These are phyloP conservation scores for Rhinichthys klamathensis DNA, from an alignment of 2,113 vertebrate genomes.

Conservation along the genomic window DNA sequence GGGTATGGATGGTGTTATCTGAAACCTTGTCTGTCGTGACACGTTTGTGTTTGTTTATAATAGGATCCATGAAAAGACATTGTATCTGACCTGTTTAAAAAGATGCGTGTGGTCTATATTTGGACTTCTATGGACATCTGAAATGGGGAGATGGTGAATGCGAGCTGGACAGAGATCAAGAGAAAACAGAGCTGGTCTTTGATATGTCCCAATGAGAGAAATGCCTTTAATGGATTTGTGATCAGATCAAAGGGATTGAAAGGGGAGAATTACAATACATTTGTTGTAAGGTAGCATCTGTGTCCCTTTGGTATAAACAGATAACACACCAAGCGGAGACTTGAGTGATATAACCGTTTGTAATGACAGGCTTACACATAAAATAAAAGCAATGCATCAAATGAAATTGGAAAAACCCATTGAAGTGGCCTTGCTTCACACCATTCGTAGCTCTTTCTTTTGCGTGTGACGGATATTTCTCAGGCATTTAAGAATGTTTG, in stretches of 20 bases:
- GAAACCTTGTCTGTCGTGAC: conserved; percentile 32
- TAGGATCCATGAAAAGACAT: conserved; percentile 36
- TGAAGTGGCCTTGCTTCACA: neutral
- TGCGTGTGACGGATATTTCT: neutral
- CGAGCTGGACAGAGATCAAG: neutral
- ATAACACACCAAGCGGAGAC: conserved; percentile 26
- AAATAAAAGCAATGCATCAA: conserved; percentile 29
- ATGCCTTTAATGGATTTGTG: conserved; percentile 33
- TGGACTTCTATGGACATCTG: neutral
- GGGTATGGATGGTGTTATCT: conserved; percentile 40
- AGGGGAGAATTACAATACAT: conserved; percentile 24
- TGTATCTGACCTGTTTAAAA: conserved; percentile 9
- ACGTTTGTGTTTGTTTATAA: conserved; percentile 14
- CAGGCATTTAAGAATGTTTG: neutral
- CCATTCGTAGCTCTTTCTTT: neutral
- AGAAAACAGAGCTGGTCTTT: conserved; percentile 3
- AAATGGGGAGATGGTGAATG: conserved; percentile 4
- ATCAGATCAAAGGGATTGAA: conserved; percentile 34
- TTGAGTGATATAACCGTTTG: conserved; percentile 12
- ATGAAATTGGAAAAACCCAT: conserved; percentile 20
- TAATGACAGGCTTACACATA: neutral
- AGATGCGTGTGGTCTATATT: neutral
- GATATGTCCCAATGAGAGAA: conserved; percentile 18
- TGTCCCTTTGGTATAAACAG: conserved; percentile 28
- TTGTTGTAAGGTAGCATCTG: conserved; percentile 21